Percentiles rank a stretch among this genome's conserved stretches.
Conservation (phyloP, 2,888 invertebrate genomes). For the Plutella xylostella region DNA sequence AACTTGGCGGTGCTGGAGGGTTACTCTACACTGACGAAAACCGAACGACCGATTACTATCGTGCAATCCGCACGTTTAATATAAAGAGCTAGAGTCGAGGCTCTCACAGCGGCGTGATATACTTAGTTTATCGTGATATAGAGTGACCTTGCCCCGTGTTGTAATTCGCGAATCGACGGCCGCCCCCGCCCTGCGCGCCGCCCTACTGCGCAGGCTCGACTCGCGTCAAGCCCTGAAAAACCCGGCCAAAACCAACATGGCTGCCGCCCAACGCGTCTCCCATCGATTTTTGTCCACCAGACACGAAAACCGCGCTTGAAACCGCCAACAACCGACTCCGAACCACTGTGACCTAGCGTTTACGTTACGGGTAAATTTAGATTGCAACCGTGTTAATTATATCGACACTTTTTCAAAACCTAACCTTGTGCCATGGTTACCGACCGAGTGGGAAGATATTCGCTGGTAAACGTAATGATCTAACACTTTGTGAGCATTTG, state of each 20-base stretch:
- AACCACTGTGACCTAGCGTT: neutral
- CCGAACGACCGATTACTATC: no score
- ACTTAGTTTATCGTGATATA: no score
- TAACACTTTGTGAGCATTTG: no score
- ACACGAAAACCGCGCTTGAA: neutral
- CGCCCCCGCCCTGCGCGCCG: conserved; percentile 40
- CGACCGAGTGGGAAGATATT: neutral
- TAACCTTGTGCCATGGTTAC: neutral
- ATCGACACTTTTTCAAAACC: neutral
- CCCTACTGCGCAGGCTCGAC: no score
- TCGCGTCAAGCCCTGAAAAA: conserved; percentile 32
- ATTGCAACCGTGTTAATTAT: neutral
- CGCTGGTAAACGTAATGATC: neutral
- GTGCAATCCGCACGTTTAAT: no score
- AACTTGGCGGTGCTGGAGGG: no score
- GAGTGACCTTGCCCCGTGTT: no score
- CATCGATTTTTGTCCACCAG: conserved; percentile 56
- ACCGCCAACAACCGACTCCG: neutral
- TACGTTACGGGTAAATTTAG: neutral
- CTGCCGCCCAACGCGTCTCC: conserved; percentile 40
- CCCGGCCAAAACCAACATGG: conserved; percentile 50
- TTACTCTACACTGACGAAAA: no score
- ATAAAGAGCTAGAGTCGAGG: no score
- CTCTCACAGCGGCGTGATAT: no score
- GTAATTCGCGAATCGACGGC: no score